These are phyloP conservation scores for Acipenser oxyrinchus DNA, from an alignment of 2,797 vertebrate species.

Conservation along the genomic window DNA sequence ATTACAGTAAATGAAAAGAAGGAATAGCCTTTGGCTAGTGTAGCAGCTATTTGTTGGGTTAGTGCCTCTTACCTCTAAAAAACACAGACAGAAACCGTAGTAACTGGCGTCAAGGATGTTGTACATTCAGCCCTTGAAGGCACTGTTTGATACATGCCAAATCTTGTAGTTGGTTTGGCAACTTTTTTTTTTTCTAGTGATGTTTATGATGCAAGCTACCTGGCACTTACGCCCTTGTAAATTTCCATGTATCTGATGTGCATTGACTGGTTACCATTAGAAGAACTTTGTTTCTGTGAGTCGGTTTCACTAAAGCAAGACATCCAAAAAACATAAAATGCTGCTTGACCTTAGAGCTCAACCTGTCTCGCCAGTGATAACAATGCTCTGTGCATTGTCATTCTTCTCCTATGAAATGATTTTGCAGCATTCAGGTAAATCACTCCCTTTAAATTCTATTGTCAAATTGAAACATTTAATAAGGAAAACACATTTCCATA, in stretches of 20 bases:
- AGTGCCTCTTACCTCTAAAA: conserved; percentile 29
- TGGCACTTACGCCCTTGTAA: conserved; percentile 63
- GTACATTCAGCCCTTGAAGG: conserved; percentile 46
- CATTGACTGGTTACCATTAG: conserved; percentile 31
- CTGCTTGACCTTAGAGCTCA: no score
- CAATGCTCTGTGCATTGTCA: no score
- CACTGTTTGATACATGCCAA: conserved; percentile 39
- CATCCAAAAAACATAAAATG: no score
- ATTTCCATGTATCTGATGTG: conserved; percentile 46
- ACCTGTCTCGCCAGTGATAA: no score
- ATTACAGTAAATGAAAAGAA: conserved; percentile 13
- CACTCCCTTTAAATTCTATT: no score
- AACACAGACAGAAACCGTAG: conserved; percentile 42
- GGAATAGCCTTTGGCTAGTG: conserved; percentile 23
- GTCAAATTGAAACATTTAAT: no score
- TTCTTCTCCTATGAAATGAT: no score
- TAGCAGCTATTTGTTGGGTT: conserved; percentile 22
- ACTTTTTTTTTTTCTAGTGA: conserved; percentile 45
- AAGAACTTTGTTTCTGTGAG: no score
- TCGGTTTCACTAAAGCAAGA: no score
- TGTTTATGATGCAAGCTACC: conserved; percentile 66
- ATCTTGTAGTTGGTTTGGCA: conserved; percentile 32
- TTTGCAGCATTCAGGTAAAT: no score
- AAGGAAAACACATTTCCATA: no score
- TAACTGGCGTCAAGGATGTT: conserved; percentile 41